A percentile compares a stretch with the other conserved stretches of the same genome.
These are phyloP conservation scores for Pyrrhia umbra DNA, from an alignment of 2,888 invertebrate genomes.

Conservation along the genomic window DNA sequence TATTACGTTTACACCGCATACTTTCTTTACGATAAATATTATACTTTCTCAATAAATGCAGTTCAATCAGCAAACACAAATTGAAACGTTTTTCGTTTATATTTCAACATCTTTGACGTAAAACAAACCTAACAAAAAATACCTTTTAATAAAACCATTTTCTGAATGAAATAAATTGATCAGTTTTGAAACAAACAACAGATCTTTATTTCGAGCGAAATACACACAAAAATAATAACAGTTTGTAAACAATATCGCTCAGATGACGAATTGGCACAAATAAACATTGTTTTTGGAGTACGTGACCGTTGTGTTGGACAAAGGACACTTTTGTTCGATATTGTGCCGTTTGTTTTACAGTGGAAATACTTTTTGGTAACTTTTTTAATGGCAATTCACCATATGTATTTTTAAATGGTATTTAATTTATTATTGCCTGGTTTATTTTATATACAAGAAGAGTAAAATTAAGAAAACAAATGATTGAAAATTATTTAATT, in stretches of 20 bases:
- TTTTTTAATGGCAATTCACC: background rate
- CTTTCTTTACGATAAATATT: constrained; percentile 9
- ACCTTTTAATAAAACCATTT: constrained; percentile 37
- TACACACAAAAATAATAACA: constrained; percentile 43
- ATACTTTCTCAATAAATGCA: background rate
- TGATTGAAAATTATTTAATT: too few relatives aligned
- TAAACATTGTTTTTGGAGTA: constrained; percentile 40
- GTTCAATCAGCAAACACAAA: background rate
- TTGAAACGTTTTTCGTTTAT: constrained; percentile 1
- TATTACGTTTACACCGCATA: too few relatives aligned
- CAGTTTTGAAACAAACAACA: constrained; percentile 45
- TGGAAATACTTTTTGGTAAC: background rate
- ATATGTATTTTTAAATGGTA: background rate
- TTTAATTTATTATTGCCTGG: background rate
- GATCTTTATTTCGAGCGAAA: constrained; percentile 41
- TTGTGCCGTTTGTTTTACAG: background rate
- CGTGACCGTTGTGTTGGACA: constrained; percentile 36
- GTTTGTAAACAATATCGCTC: constrained; percentile 48
- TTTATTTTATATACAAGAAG: too few relatives aligned
- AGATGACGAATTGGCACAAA: constrained; percentile 46
- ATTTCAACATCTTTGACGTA: constrained; percentile 13
- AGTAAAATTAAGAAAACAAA: too few relatives aligned
- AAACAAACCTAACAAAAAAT: constrained; percentile 39
- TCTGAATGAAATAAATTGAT: constrained; percentile 39
- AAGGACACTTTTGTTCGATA: constrained; percentile 25